Percentiles rank a stretch among this genome's conserved stretches.
Evolutionary conservation across 2,888 invertebrate species (phyloP).

Genomic region (Perizoma affinitatum): DNA sequence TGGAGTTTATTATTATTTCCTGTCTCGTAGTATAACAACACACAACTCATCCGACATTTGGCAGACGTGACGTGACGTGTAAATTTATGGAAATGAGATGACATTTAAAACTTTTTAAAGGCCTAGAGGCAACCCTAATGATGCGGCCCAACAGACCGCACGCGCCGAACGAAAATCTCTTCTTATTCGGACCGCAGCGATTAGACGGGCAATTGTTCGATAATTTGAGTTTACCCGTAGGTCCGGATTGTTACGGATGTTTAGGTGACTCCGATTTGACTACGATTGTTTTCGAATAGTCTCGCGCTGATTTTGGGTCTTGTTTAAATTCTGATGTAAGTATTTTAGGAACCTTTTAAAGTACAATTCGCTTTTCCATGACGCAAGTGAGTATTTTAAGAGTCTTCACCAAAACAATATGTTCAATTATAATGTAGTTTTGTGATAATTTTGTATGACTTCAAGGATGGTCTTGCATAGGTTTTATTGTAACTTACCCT

Average conservation of each 20-base stretch:
- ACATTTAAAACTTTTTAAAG: not conserved
- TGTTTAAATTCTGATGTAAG: not conserved
- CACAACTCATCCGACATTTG: too few relatives aligned
- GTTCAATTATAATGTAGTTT: too few relatives aligned
- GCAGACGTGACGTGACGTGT: too few relatives aligned
- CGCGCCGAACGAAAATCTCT: conserved; percentile 50
- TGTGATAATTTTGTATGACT: too few relatives aligned
- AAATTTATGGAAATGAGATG: too few relatives aligned
- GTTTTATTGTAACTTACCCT: too few relatives aligned
- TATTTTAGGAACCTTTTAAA: not conserved
- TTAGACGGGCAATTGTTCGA: conserved; percentile 51
- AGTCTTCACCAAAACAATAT: too few relatives aligned
- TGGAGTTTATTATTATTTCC: too few relatives aligned
- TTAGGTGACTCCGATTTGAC: conserved; percentile 25
- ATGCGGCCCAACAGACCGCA: conserved; percentile 54
- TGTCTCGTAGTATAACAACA: too few relatives aligned
- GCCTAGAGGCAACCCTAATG: conserved; percentile 32
- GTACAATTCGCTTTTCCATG: too few relatives aligned
- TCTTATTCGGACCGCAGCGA: conserved; percentile 56
- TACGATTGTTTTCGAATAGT: conserved; percentile 12
- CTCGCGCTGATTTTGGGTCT: not conserved
- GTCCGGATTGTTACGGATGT: conserved; percentile 23
- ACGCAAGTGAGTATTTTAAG: too few relatives aligned
- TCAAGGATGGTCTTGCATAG: too few relatives aligned
- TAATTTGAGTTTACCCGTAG: conserved; percentile 32